Evolutionary conservation across 2,888 invertebrate species (phyloP), one percentile per base, ranked within the genome.

Genomic region (Drosophila niveifrons): DNA sequence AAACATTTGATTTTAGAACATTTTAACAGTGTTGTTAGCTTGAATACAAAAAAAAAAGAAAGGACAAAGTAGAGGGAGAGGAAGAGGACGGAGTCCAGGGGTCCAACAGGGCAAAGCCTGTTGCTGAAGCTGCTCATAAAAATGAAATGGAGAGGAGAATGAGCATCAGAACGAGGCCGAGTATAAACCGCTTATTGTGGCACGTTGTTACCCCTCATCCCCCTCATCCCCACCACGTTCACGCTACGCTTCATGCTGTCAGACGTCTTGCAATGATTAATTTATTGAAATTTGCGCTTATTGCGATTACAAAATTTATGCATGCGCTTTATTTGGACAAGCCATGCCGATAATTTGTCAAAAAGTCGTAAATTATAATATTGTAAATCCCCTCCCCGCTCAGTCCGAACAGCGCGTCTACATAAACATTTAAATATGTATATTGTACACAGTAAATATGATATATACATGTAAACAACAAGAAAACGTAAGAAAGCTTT

Each of bases 331-430:
- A 74, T 81, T 85, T 76, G 83, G 73, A 75, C 75, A 78, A 83
- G 83, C 83, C 61, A 43, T 71, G 75, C 87, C 88, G 83, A 83
- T 89, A 81, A 89, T 89, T 90, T 89, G 85, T 90, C 89, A 88
- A 83, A 78, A 88, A 86, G 87, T 82, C 84, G 80, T 86, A 88
- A 88, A 83, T 88, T 86, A 84, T 82, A 75, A 80, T 88, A 77
- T 72, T 72, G 66, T 36, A 47, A 36, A 36, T 47, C 36, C 47
- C 36, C 47, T 47, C 36, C 47, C 36, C 47, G n/a, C 36, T 29
- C 56, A 9, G 9, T 23, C 23, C n/a, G 10, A 53, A 3, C 2
- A 10, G 13, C 10, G 31, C 1, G 11, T 39, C 4, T 39, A 36
- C 9, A 10, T 31, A 31, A 8, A 31, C 10, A 31, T 10, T 10